Evolutionary conservation across 1,140 invertebrate genomes (phyloP).

Genomic region (Penaeus chinensis): DNA sequence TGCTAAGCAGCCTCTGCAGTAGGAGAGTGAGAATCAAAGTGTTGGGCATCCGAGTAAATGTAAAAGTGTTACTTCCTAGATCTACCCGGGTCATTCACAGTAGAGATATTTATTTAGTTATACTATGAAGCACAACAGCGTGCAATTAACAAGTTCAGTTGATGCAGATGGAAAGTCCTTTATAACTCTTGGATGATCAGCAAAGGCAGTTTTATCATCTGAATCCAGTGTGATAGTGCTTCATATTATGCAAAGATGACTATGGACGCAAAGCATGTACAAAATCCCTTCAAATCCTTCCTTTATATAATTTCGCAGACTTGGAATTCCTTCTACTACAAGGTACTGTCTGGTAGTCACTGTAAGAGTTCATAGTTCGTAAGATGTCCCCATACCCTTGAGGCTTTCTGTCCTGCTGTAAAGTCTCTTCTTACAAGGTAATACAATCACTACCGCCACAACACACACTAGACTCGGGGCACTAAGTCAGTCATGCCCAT

Average conservation of each 20-base stretch:
- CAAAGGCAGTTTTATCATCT: conserved; percentile 40
- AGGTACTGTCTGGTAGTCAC: conserved; percentile 47
- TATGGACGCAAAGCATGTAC: conserved; percentile 55
- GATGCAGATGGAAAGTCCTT: no score
- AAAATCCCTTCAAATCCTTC: conserved; percentile 51
- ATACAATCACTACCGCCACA: background rate
- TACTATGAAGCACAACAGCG: no score
- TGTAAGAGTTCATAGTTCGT: conserved; percentile 42
- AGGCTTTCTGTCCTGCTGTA: conserved; percentile 57
- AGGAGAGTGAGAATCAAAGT: conserved; percentile 52
- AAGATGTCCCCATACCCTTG: conserved; percentile 52
- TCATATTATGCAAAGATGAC: conserved; percentile 50
- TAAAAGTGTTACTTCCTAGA: conserved; percentile 16
- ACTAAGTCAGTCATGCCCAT: conserved; percentile 15
- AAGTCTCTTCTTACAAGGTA: conserved; percentile 46
- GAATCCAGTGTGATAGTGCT: conserved; percentile 36
- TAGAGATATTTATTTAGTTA: conserved; percentile 16
- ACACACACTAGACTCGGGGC: conserved; percentile 20
- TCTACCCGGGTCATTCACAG: background rate
- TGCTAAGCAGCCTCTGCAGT: conserved; percentile 54
- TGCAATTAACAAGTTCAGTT: no score
- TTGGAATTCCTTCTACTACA: background rate
- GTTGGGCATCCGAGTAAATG: conserved; percentile 40
- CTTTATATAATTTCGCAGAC: conserved; percentile 42
- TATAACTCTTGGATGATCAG: background rate